Conservation (phyloP, 2,888 invertebrate genomes). For the Melanostoma scalare region DNA sequence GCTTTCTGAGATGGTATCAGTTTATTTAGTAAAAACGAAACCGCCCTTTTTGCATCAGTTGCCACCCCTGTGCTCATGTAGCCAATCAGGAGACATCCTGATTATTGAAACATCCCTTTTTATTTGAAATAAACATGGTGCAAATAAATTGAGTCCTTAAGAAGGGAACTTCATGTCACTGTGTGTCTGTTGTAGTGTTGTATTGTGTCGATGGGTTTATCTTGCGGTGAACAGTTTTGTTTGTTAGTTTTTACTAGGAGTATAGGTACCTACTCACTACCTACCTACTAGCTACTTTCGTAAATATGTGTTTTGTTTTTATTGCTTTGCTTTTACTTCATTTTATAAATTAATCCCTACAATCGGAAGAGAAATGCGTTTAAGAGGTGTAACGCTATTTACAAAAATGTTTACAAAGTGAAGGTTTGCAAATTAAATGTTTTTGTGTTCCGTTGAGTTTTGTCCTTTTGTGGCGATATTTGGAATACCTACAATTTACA, state of each 20-base stretch:
- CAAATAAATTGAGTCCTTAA: constrained; percentile 35
- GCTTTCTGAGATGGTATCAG: constrained; percentile 10
- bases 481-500: not conserved
- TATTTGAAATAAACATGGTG: constrained; percentile 52
- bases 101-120: constrained; percentile 46
- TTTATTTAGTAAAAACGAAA: constrained; percentile 16
- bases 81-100: constrained; percentile 50
- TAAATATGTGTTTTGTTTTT: constrained; percentile 3
- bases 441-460: constrained; percentile 25
- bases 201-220: constrained; percentile 60
- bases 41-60: constrained; percentile 37
- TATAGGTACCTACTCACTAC: too few relatives aligned
- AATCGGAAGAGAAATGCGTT: constrained; percentile 65
- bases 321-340: constrained; percentile 45
- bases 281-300: too few relatives aligned
- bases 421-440: constrained; percentile 62
- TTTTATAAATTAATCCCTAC: constrained; percentile 65
- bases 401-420: constrained; percentile 54
- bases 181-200: constrained; percentile 43
- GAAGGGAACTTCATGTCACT: constrained; percentile 19
- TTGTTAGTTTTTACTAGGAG: constrained; percentile 7
- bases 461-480: constrained; percentile 51
- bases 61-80: constrained; percentile 27
- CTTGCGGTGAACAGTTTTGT: constrained; percentile 57
- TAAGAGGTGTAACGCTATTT: constrained; percentile 70